Conservation (phyloP, 2,888 invertebrate genomes). For the Lampropteryx suffumata region DNA sequence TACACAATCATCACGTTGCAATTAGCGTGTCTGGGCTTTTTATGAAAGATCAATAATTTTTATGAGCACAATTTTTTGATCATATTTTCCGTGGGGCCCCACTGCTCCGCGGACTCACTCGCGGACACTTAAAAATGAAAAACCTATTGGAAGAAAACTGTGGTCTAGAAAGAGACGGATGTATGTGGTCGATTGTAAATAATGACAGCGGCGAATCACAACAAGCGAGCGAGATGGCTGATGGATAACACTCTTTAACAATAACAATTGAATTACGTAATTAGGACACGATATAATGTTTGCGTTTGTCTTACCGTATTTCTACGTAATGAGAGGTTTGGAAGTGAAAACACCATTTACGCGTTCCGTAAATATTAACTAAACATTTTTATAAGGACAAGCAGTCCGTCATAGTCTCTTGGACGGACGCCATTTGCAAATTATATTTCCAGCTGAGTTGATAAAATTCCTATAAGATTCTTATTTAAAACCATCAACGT, state of each 20-base stretch:
- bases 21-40: slow-evolving; percentile 69
- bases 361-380: slow-evolving; percentile 37
- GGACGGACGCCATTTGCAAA: slow-evolving; percentile 75
- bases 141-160: slow-evolving; percentile 75
- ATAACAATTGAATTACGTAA: slow-evolving; percentile 61
- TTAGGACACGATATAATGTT: slow-evolving; percentile 18
- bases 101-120: slow-evolving; percentile 66
- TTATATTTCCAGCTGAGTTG: slow-evolving; percentile 6
- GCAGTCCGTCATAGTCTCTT: slow-evolving; percentile 64
- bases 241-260: slow-evolving; percentile 43
- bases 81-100: slow-evolving; percentile 74
- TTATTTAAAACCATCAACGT: too few species aligned
- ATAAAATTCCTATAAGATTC: slow-evolving; percentile 3
- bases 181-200: slow-evolving; percentile 75
- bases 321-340: slow-evolving; percentile 7
- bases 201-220: slow-evolving; percentile 75
- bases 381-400: slow-evolving; percentile 53
- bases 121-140: slow-evolving; percentile 76
- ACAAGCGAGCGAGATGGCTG: slow-evolving; percentile 71
- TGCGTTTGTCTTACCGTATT: slow-evolving; percentile 20
- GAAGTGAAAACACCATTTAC: slow-evolving; percentile 27
- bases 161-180: slow-evolving; percentile 68
- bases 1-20: slow-evolving; percentile 61
- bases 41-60: slow-evolving; percentile 82
- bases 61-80: slow-evolving; percentile 74